Conservation (phyloP, 1,140 invertebrate genomes). For the Neodiprion fabricii region DNA sequence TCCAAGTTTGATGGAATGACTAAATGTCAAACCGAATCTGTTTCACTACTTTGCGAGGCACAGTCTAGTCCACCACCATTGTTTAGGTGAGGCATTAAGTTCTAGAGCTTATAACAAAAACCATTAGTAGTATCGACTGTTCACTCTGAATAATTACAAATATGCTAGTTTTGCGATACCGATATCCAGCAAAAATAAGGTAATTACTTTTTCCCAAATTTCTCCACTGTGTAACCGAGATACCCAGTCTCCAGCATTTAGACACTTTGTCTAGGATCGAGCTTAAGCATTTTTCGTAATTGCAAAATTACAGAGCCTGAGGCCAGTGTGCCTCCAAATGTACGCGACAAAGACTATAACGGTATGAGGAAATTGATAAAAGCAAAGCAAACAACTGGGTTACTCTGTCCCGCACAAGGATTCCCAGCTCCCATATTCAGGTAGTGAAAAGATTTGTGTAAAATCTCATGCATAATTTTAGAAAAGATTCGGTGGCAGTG, state of each 20-base stretch:
- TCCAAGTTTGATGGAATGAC: constrained; percentile 58
- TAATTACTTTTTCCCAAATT: constrained; percentile 43
- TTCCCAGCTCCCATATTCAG: constrained; percentile 73
- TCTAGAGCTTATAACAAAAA: constrained; percentile 17
- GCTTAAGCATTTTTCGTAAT: constrained; percentile 14
- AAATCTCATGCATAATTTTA: neutral
- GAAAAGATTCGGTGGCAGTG: constrained; percentile 51
- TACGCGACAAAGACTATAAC: constrained; percentile 58
- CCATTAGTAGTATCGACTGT: neutral
- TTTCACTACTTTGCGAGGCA: constrained; percentile 68
- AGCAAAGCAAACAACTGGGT: constrained; percentile 60
- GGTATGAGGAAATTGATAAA: constrained; percentile 55
- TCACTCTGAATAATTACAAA: too few species aligned
- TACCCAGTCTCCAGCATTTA: constrained; percentile 19
- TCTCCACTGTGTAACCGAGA: neutral
- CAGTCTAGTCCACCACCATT: constrained; percentile 68
- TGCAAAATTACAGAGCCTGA: constrained; percentile 58
- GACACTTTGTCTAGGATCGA: constrained; percentile 1
- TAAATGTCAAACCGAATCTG: constrained; percentile 45
- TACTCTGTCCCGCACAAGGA: constrained; percentile 74
- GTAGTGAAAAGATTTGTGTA: constrained; percentile 54
- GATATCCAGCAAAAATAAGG: constrained; percentile 40
- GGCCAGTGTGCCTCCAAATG: constrained; percentile 60
- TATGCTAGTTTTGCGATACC: neutral
- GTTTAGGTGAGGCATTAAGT: constrained; percentile 61